A percentile compares a stretch with the other conserved stretches of the same genome.
These are phyloP conservation scores for Podiceps cristatus DNA, from an alignment of 2,113 vertebrate species.

Conservation along the genomic window DNA sequence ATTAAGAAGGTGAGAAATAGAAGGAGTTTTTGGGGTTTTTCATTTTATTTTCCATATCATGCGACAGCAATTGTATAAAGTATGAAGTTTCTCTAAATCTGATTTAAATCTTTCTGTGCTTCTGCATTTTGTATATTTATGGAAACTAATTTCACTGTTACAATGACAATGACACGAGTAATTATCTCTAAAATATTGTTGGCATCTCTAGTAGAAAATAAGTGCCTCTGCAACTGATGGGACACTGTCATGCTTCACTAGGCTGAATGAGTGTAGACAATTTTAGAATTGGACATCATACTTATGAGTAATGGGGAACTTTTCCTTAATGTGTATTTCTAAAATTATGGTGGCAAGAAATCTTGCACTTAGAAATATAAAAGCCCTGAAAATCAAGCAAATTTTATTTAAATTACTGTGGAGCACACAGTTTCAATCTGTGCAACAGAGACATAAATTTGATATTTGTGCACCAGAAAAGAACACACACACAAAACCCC, in stretches of 20 bases:
- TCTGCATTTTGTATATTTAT: not conserved
- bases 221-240: not conserved
- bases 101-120: not conserved
- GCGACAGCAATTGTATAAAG: not conserved
- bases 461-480: not conserved
- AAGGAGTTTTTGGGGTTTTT: not conserved
- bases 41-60: not conserved
- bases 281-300: not conserved
- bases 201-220: not conserved
- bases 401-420: not conserved
- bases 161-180: not conserved
- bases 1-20: not conserved
- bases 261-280: not conserved
- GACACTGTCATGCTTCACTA: constrained; percentile 1
- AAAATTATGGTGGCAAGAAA: not conserved
- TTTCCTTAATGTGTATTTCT: not conserved
- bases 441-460: not conserved
- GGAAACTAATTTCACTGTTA: not conserved
- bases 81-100: not conserved
- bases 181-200: constrained; percentile 13
- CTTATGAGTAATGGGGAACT: not conserved
- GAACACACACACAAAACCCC: not conserved
- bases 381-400: not conserved
- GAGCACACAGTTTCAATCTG: not conserved
- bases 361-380: not conserved